A percentile compares a stretch with the other conserved stretches of the same genome.
These are phyloP conservation scores for Pseudorasbora parva DNA, from an alignment of 2,113 vertebrate species.

Conservation along the genomic window DNA sequence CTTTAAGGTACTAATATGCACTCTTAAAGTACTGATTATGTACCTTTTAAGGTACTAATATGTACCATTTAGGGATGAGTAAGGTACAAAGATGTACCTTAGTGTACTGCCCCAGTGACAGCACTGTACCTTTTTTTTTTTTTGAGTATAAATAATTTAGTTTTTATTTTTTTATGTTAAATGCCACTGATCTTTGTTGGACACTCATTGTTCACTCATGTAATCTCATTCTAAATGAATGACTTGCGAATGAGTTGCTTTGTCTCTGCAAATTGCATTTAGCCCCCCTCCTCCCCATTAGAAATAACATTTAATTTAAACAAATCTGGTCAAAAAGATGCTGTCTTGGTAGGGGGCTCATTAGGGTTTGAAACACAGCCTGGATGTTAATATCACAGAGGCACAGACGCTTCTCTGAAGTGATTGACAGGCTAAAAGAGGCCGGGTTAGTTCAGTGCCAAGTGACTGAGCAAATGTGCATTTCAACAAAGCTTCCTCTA, in stretches of 20 bases:
- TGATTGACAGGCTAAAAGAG: conserved; percentile 36
- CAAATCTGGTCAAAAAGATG: neutral
- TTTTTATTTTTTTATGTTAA: neutral
- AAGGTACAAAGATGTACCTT: no score
- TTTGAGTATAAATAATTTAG: no score
- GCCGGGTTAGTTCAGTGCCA: conserved; percentile 32
- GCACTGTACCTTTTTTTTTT: no score
- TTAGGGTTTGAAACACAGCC: neutral
- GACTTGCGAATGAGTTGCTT: neutral
- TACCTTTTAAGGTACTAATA: no score
- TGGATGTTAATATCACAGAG: neutral
- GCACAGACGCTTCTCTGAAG: neutral
- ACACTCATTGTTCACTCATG: neutral
- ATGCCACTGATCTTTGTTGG: neutral
- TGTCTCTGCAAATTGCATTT: neutral
- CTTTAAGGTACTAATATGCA: no score
- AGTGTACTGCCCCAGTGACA: no score
- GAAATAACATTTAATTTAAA: neutral
- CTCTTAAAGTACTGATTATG: no score
- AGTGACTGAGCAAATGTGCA: conserved; percentile 24
- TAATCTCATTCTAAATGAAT: neutral
- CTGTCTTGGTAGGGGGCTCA: neutral
- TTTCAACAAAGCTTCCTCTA: conserved; percentile 25
- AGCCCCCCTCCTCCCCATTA: no score
- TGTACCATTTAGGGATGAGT: no score